These are phyloP conservation scores for Rhysida immarginata DNA, from an alignment of 1,140 invertebrate genomes.

Conservation along the genomic window DNA sequence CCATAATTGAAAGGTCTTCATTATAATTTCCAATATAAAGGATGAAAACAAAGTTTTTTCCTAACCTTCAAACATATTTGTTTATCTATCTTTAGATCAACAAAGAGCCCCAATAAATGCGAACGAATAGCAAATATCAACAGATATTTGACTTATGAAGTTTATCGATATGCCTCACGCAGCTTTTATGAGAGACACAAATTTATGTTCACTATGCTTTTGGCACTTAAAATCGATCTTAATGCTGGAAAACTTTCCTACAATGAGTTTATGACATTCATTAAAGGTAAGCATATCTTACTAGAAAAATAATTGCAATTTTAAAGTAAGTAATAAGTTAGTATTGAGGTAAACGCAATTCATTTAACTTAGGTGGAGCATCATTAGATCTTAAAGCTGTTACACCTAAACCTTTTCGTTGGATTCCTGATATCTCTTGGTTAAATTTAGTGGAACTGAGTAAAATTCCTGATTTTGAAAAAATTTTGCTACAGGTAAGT, in stretches of 20 bases:
- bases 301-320: no score
- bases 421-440: slow-evolving; percentile 95
- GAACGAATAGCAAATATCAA: slow-evolving; percentile 83
- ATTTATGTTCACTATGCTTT: slow-evolving; percentile 78
- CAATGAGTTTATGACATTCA: slow-evolving; percentile 85
- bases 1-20: no score
- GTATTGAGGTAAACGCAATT: no score
- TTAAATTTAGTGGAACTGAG: slow-evolving; percentile 89
- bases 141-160: slow-evolving; percentile 75
- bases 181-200: slow-evolving; percentile 89
- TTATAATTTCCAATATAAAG: no score
- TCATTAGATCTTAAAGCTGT: slow-evolving; percentile 87
- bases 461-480: slow-evolving; percentile 64
- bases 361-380: slow-evolving; percentile 58
- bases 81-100: slow-evolving; percentile 37
- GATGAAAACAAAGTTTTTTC: no score
- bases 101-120: slow-evolving; percentile 62
- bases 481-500: slow-evolving; percentile 19
- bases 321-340: no score
- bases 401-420: slow-evolving; percentile 77
- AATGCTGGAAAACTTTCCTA: slow-evolving; percentile 65
- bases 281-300: slow-evolving; percentile 78
- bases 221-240: slow-evolving; percentile 90
- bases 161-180: slow-evolving; percentile 79
- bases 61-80: no score